Evolutionary conservation across 2,113 vertebrate genomes (phyloP), one percentile per base, ranked within the genome.

Genomic region (Dicaeum eximium): DNA sequence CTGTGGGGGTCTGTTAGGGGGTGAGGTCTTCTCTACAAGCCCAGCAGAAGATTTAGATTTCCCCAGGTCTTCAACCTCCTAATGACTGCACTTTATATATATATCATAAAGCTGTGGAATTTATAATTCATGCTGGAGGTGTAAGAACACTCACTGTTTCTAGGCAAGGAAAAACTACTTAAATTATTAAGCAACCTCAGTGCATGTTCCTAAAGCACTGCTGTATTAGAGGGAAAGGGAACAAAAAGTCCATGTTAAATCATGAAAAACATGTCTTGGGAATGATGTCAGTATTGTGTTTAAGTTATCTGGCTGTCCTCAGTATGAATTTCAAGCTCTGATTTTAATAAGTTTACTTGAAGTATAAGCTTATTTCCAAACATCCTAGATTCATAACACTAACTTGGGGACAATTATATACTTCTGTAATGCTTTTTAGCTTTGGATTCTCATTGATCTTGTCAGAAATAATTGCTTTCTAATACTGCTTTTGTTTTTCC

Each of bases 111-210:
- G 54, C 61, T n/a, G 73, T 22, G 13, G 51, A 65, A 66, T 92
- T 86, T 86, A 44, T 62, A 73, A 82, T 88, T 90, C 54, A 60
- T 74, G 44, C 71, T 93, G 72, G 72, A 77, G 38, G 37, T 83
- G 31, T 73, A 78, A 69, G 51, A 93, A 66, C 16, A 37, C 22
- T 93, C 54, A 28, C 62, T 77, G 51, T 92, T 97, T 88, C 72
- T 77, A 80, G 75, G 54, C 62, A 72, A 92, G 72, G 38, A 65
- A 86, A 93, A 88, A 11, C 12, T 35, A 54, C 28, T 54, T 92
- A 50, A 90, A 93, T 94, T 82, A 92, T 86, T 94, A 73, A 94
- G n/a, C 47, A 93, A 28, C 24, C 30, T 88, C 6, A 2, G 33
- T 0, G 0, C 5, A 20, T 82, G 20, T 85, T 85, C 31, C 42